Conservation (phyloP, 2,888 invertebrate species). For the Ectemnius continuus region DNA sequence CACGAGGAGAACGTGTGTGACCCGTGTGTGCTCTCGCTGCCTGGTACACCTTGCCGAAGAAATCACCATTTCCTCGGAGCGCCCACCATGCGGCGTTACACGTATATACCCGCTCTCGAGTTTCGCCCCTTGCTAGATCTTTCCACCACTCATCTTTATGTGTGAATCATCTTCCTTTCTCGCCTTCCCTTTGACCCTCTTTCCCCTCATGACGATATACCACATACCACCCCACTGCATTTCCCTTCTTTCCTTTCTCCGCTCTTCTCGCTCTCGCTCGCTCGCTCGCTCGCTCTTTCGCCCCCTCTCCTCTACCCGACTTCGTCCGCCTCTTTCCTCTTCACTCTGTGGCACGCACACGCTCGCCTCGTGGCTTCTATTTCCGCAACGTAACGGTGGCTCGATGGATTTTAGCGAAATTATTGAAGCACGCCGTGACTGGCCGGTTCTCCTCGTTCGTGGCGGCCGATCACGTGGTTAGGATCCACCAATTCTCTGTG, state of each 20-base stretch:
- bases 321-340: not conserved
- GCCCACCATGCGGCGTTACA: too few species aligned
- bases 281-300: not conserved
- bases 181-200: constrained; percentile 3
- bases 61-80: too few species aligned
- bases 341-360: not conserved
- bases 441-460: not conserved
- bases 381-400: constrained; percentile 15
- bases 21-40: constrained; percentile 36
- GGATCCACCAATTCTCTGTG: constrained; percentile 7
- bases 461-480: constrained; percentile 6
- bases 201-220: too few species aligned
- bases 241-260: not conserved
- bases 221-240: not conserved
- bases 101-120: too few species aligned
- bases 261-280: not conserved
- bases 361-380: not conserved
- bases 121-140: too few species aligned
- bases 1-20: constrained; percentile 56
- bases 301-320: not conserved
- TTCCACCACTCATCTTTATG: too few species aligned
- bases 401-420: constrained; percentile 24
- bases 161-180: not conserved
- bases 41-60: constrained; percentile 12
- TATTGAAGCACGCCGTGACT: constrained; percentile 30